Conservation (phyloP, 2,888 invertebrate genomes). For the Cheilosia vulpina region DNA sequence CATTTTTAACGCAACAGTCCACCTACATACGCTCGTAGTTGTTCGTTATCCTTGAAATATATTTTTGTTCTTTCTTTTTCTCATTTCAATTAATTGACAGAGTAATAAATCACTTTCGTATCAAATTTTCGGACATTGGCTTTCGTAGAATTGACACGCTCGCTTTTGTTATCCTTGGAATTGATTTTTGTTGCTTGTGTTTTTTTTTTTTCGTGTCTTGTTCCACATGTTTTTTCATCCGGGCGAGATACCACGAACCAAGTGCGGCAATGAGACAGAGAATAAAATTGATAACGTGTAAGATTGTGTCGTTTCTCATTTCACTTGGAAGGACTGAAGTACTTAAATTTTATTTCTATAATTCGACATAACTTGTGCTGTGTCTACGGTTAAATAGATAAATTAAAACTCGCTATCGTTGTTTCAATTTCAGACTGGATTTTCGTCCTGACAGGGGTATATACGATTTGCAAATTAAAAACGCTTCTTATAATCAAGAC, state of each 20-base stretch:
- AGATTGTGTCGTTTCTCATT: slow-evolving; percentile 56
- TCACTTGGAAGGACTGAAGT: slow-evolving; percentile 38
- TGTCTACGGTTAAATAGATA: slow-evolving; percentile 29
- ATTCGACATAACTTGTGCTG: slow-evolving; percentile 23
- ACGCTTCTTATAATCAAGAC: slow-evolving; percentile 95
- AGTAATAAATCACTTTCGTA: slow-evolving; percentile 73
- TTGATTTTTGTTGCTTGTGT: slow-evolving; percentile 49
- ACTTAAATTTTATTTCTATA: slow-evolving; percentile 41
- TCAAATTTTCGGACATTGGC: slow-evolving; percentile 73
- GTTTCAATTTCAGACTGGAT: slow-evolving; percentile 86
- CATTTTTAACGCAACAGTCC: not conserved
- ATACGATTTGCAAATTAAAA: slow-evolving; percentile 94
- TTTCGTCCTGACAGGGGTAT: slow-evolving; percentile 91
- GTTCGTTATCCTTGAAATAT: slow-evolving; percentile 9
- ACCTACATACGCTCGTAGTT: not conserved
- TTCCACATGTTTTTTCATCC: slow-evolving; percentile 5
- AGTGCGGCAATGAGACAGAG: slow-evolving; percentile 38
- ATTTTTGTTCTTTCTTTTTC: slow-evolving; percentile 27
- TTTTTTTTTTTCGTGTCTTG: not conserved
- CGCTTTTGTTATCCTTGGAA: slow-evolving; percentile 67
- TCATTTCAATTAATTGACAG: slow-evolving; percentile 67
- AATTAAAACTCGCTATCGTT: slow-evolving; percentile 49
- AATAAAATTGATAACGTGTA: slow-evolving; percentile 71
- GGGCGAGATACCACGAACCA: slow-evolving; percentile 12
- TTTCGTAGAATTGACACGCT: slow-evolving; percentile 63